phyloP scores from a whole-genome alignment of 1,140 invertebrate species.

The Ridgeia piscesae region DNA sequence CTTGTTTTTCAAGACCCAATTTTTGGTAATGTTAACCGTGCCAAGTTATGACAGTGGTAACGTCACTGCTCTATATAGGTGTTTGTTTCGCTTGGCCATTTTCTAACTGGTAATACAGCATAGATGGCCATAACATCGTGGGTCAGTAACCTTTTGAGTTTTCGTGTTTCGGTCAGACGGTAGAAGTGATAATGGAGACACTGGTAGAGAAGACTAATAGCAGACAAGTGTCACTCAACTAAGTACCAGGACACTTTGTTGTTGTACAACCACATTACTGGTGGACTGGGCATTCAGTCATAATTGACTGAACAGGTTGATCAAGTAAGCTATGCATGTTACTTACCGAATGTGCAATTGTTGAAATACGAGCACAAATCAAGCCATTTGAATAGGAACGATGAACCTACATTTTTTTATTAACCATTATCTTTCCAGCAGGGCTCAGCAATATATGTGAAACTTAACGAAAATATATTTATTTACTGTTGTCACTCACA shows the following conservation, averaged over 20 bases:
- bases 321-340: background rate
- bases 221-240: background rate
- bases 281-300: background rate
- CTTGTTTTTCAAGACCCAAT: background rate
- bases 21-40: background rate
- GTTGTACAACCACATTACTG: background rate
- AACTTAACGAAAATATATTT: too few species aligned
- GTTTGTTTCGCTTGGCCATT: too few species aligned
- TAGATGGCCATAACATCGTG: background rate
- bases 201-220: background rate
- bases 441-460: too few species aligned
- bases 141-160: background rate
- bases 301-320: background rate
- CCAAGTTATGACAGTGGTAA: background rate
- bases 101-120: background rate
- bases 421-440: background rate
- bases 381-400: background rate
- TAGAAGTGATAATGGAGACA: background rate
- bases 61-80: too few species aligned
- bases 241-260: background rate
- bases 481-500: background rate
- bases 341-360: background rate
- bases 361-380: background rate
- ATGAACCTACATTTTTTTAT: background rate
- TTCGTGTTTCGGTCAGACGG: background rate